Evolutionary conservation across 2,113 vertebrate species (phyloP), one percentile per base, ranked within the genome.

Genomic region (Pogona vitticeps): DNA sequence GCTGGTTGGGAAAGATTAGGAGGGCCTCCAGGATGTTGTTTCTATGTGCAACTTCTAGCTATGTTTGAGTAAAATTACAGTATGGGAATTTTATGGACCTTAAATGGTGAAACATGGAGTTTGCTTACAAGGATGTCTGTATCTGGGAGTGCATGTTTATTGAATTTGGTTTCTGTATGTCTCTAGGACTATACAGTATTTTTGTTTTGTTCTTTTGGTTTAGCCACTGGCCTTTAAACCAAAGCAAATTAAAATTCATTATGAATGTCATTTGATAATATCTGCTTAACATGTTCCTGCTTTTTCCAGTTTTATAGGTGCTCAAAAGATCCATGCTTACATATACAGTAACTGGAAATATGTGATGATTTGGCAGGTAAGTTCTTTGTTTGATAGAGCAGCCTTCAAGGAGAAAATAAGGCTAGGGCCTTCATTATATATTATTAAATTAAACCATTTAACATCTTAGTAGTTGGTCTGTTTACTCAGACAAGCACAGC

Each of bases 351-450:
- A 28, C n/a, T 90, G 79, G 86, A 85, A 76, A 94, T 92, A 91
- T 79, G 87, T 76, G 88, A 86, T 46, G 81, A 1, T 82, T 46
- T 14, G 18, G 18, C 85, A 94, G 91, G 93, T 94, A 91, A 90
- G 92, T 86, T 73, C 36, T 36, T 36, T 56, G 6, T 78, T 72
- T 1, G n/a, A 1, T 28, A 0, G 46, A 52, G 20, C n/a, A 26
- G 58, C 31, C 52, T 80, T 63, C 38, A 36, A 80, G n/a, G 5
- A 42, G 31, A 80, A n/a, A 67, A 56, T 31, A 18, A 12, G 42
- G 38, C 4, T 76, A 42, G 36, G 71, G 26, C 21, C 38, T 31
- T 72, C 31, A 73, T 10, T 59, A 40, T 56, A n/a, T 71, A 23
- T 18, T 33, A n/a, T 40, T 56, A n/a, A 68, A n/a, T 20, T 81